Evolutionary conservation across 2,888 invertebrate genomes (phyloP).

Genomic region (Pachycephus smyrnensis): DNA sequence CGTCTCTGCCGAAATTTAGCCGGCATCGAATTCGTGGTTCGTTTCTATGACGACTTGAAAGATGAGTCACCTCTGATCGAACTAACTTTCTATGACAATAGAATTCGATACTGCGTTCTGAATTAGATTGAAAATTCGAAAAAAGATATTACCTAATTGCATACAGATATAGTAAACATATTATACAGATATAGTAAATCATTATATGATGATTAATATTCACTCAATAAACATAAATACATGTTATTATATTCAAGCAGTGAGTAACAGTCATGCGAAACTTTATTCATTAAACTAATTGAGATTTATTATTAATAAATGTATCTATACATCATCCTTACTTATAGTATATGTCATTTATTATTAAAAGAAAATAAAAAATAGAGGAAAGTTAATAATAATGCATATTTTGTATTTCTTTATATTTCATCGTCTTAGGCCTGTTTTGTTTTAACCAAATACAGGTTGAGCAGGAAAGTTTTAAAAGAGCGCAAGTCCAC

Average conservation of each 20-base stretch:
- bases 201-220: background rate
- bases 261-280: background rate
- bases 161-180: background rate
- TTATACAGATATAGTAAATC: background rate
- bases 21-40: slow-evolving; percentile 5
- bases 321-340: background rate
- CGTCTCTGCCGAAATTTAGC: background rate
- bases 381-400: background rate
- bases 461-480: background rate
- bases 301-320: background rate
- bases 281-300: background rate
- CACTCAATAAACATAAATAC: background rate
- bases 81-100: slow-evolving; percentile 36
- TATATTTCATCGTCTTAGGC: background rate
- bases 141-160: background rate
- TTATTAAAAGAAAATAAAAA: background rate
- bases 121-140: background rate
- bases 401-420: background rate
- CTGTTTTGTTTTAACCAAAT: background rate
- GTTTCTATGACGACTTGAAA: slow-evolving; percentile 59
- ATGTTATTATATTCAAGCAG: background rate
- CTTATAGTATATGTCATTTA: background rate
- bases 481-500: background rate
- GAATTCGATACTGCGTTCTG: background rate
- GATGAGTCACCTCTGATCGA: slow-evolving; percentile 46